phyloP scores from a whole-genome alignment of 2,113 vertebrate genomes.

The Excalfactoria chinensis region DNA sequence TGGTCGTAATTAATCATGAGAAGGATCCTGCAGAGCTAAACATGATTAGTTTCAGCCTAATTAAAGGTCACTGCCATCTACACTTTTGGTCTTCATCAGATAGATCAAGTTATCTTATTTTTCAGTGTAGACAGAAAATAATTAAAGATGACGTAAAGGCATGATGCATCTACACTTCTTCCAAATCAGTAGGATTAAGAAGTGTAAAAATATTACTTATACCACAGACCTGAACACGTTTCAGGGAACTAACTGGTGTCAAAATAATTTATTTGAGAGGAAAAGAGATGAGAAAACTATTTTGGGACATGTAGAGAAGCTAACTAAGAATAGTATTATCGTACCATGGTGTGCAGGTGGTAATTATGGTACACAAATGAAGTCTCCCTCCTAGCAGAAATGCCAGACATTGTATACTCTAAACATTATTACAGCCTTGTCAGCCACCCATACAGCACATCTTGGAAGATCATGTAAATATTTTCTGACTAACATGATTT shows the following conservation, averaged over 20 bases:
- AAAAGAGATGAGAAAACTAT: not conserved
- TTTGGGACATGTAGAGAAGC: not conserved
- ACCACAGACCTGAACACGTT: not conserved
- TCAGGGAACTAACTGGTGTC: not conserved
- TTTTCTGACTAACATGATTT: not conserved
- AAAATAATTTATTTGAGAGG: not conserved
- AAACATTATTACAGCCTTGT: not conserved
- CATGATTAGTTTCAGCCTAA: constrained; percentile 34
- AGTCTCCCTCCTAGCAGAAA: not conserved
- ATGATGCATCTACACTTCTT: not conserved
- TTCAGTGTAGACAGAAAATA: not conserved
- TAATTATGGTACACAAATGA: not conserved
- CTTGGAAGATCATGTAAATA: not conserved
- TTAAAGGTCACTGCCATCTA: constrained; percentile 25
- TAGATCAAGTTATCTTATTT: not conserved
- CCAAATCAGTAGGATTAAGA: not conserved
- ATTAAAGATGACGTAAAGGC: not conserved
- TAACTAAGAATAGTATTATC: not conserved
- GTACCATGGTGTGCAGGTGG: not conserved
- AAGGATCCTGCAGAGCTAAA: constrained; percentile 22
- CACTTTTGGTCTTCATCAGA: not conserved
- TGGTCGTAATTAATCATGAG: constrained; percentile 37
- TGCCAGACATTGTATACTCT: not conserved
- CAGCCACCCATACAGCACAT: not conserved
- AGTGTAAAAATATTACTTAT: not conserved